Percentiles rank a stretch among this genome's conserved stretches.
These are phyloP conservation scores for Mantis religiosa DNA, from an alignment of 2,888 invertebrate genomes.

Conservation along the genomic window DNA sequence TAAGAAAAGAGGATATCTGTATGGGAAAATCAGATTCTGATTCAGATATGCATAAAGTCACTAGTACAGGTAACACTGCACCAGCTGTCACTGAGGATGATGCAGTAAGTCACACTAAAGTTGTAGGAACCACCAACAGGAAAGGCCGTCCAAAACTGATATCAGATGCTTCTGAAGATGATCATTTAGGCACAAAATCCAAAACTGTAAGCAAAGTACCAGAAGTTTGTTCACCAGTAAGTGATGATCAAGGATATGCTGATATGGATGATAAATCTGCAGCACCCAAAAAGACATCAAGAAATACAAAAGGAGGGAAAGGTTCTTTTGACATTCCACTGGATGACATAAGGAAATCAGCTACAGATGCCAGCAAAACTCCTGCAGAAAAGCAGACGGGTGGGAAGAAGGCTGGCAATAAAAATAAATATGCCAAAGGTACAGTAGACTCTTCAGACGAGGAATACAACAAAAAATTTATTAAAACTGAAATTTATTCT, in stretches of 20 bases:
- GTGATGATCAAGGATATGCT: slow-evolving; percentile 51
- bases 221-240: slow-evolving; percentile 45
- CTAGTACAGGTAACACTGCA: slow-evolving; percentile 34
- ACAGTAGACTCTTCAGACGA: slow-evolving; percentile 29
- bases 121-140: not conserved
- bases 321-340: slow-evolving; percentile 4
- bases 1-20: slow-evolving; percentile 29
- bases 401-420: slow-evolving; percentile 18
- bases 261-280: slow-evolving; percentile 44
- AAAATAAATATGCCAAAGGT: slow-evolving; percentile 30
- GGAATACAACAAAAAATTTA: slow-evolving; percentile 39
- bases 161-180: slow-evolving; percentile 72
- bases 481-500: slow-evolving; percentile 37
- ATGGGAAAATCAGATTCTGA: slow-evolving; percentile 32
- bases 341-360: slow-evolving; percentile 23
- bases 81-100: slow-evolving; percentile 42
- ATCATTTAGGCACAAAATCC: slow-evolving; percentile 37
- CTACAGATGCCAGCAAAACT: slow-evolving; percentile 11
- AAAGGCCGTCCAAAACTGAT: slow-evolving; percentile 69
- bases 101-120: slow-evolving; percentile 6
- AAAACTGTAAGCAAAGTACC: slow-evolving; percentile 26
- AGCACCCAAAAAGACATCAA: slow-evolving; percentile 33
- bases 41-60: slow-evolving; percentile 12
- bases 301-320: slow-evolving; percentile 25
- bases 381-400: slow-evolving; percentile 37